phyloP scores from a whole-genome alignment of 2,113 vertebrate genomes.

The Petaurus breviceps region DNA sequence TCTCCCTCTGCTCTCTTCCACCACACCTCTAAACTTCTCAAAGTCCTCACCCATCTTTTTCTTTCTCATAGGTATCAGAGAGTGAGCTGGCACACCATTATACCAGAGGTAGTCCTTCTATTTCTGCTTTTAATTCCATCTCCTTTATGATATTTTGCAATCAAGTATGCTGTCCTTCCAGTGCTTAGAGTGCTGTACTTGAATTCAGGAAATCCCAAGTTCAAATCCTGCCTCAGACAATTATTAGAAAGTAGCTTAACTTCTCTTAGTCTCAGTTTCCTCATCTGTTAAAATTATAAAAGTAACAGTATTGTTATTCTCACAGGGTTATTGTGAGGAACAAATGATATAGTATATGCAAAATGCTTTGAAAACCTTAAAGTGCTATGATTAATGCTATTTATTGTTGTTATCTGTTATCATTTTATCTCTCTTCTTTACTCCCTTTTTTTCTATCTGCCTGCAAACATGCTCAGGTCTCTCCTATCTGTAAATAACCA shows the following conservation, averaged over 20 bases:
- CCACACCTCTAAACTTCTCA: not conserved
- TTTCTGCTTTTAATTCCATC: not conserved
- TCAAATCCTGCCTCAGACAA: not conserved
- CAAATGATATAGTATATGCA: not conserved
- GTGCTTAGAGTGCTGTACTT: not conserved
- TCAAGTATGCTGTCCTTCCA: not conserved
- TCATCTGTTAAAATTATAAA: not conserved
- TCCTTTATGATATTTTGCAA: not conserved
- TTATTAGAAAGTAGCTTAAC: not conserved
- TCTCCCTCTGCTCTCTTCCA: not conserved
- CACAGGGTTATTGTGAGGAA: not conserved
- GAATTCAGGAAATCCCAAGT: not conserved
- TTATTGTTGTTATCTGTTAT: not conserved
- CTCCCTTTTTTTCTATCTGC: not conserved
- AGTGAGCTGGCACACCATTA: not conserved
- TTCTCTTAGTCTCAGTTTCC: not conserved
- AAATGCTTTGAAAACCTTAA: constrained; percentile 10
- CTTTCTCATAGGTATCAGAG: not conserved
- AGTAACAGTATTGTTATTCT: not conserved
- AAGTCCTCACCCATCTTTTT: not conserved
- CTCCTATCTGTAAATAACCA: not conserved
- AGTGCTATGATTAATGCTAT: not conserved
- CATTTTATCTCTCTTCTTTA: not conserved
- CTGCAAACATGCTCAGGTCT: not conserved
- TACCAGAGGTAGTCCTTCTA: not conserved